Evolutionary conservation across 2,113 vertebrate species (phyloP).

Genomic region (Sclerurus mexicanus): DNA sequence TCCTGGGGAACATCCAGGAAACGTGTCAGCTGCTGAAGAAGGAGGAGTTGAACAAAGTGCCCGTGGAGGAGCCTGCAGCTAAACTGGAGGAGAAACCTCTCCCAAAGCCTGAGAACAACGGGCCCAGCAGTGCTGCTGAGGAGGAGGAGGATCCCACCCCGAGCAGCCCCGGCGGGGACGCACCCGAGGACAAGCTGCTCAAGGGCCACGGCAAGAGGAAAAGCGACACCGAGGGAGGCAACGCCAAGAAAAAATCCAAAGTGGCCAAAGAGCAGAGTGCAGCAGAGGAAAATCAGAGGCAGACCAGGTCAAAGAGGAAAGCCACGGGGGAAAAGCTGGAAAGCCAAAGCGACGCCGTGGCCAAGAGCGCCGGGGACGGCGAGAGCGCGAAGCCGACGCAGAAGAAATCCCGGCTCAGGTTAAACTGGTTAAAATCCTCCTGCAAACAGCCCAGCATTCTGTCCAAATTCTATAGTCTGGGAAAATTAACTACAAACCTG

Average conservation of each 20-base stretch:
- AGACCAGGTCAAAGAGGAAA: slow-evolving; percentile 93
- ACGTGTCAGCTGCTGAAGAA: slow-evolving; percentile 90
- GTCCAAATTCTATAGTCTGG: slow-evolving; percentile 92
- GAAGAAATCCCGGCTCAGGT: slow-evolving; percentile 81
- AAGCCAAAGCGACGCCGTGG: slow-evolving; percentile 26
- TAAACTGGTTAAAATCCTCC: slow-evolving; percentile 87
- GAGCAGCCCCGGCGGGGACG: not conserved
- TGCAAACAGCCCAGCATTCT: slow-evolving; percentile 95
- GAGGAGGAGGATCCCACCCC: slow-evolving; percentile 1
- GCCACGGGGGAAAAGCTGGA: slow-evolving; percentile 74
- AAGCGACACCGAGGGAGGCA: slow-evolving; percentile 88
- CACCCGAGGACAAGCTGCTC: slow-evolving; percentile 66
- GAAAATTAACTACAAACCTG: slow-evolving; percentile 79
- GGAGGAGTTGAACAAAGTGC: slow-evolving; percentile 74
- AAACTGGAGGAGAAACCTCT: slow-evolving; percentile 23
- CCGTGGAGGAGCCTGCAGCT: slow-evolving; percentile 30
- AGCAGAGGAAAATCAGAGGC: slow-evolving; percentile 75
- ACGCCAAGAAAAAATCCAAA: slow-evolving; percentile 92
- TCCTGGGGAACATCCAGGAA: slow-evolving; percentile 93
- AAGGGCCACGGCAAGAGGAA: slow-evolving; percentile 88
- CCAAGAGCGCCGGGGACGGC: slow-evolving; percentile 48
- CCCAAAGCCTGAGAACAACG: not conserved
- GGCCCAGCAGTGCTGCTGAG: not conserved
- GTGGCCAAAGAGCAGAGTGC: slow-evolving; percentile 77
- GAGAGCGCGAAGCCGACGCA: slow-evolving; percentile 71